Base-by-base conservation (phyloP, 2,113 vertebrate species). In the Pseudorectes ferrugineus region DNA sequence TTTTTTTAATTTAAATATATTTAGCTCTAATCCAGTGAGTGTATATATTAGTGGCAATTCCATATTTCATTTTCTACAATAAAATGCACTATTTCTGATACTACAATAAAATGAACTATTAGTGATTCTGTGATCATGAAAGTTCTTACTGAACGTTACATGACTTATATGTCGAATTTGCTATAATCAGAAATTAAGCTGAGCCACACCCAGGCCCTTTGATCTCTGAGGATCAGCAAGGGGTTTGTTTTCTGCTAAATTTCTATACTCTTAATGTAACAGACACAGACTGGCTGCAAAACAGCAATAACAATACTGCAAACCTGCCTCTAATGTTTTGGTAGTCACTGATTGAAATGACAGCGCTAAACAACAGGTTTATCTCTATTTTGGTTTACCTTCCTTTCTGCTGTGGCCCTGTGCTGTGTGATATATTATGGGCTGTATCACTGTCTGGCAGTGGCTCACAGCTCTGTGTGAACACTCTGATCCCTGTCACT, bases 151-250 rank as follows among this genome's bases (percentile, higher is more conserved):
- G 46, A 36, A 25, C 3, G 3, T 36, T 16, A 31, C 26, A 31
- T 13, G 10, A 45, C 1, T 31, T 26, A 52, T 6, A 25, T 11
- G 11, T 5, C 0, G 1, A 31, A 45, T 20, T 51, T 43, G 11
- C 1, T 3, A 13, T 17, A 36, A 31, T 52, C 38, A 31, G 20
- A 72, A 31, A 33, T 33, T 17, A 17, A 31, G 5, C 17, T 35
- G 21, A 52, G 10, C 6, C 9, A 7, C 6, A 52, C 17, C 17
- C 8, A 45, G 5, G 33, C 10, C 10, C 33, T 62, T 61, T 71
- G 55, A 43, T 25, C 36, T 51, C 31, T 52, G 33, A 31, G 11
- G 38, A 45, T 4, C 16, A 52, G 12, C 36, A 59, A 35, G 16
- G 8, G 33, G 11, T 70, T 61, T 43, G 7, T 31, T 51, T 51